Evolutionary conservation across 2,888 invertebrate genomes (phyloP).

Genomic region (Pollenia angustigena): DNA sequence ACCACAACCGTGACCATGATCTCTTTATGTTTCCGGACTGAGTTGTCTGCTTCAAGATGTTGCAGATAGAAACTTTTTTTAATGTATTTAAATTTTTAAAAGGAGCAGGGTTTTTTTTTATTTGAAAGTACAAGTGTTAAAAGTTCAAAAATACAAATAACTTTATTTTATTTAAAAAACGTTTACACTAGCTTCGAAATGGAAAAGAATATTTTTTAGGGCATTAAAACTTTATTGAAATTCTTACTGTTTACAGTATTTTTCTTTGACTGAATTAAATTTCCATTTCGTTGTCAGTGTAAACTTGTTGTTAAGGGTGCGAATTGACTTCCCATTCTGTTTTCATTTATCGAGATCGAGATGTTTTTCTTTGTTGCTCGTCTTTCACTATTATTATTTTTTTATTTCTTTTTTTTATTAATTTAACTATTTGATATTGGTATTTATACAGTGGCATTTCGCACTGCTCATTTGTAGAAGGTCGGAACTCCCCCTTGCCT

Average conservation of each 20-base stretch:
- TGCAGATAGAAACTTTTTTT: not conserved
- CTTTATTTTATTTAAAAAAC: not conserved
- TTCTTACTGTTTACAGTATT: not conserved
- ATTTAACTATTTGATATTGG: constrained; percentile 66
- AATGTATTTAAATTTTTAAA: constrained; percentile 5
- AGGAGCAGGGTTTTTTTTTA: not conserved
- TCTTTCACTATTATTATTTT: constrained; percentile 53
- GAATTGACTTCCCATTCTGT: not conserved
- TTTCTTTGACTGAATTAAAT: constrained; percentile 17
- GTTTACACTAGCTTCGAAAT: constrained; percentile 16
- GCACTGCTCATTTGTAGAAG: constrained; percentile 63
- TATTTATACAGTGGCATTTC: constrained; percentile 55
- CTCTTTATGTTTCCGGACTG: constrained; percentile 62
- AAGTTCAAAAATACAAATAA: not conserved
- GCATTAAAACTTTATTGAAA: not conserved
- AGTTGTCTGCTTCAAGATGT: constrained; percentile 4
- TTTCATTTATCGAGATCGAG: constrained; percentile 13
- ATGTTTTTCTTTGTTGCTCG: constrained; percentile 36
- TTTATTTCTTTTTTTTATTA: constrained; percentile 64
- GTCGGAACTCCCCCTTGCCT: not conserved
- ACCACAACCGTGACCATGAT: constrained; percentile 62
- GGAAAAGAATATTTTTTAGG: too few species aligned
- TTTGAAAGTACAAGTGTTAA: not conserved
- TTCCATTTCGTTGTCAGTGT: constrained; percentile 9
- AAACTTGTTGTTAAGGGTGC: constrained; percentile 9